Conservation (phyloP, 2,888 invertebrate species). For the Malthinus seriepunctatus region DNA sequence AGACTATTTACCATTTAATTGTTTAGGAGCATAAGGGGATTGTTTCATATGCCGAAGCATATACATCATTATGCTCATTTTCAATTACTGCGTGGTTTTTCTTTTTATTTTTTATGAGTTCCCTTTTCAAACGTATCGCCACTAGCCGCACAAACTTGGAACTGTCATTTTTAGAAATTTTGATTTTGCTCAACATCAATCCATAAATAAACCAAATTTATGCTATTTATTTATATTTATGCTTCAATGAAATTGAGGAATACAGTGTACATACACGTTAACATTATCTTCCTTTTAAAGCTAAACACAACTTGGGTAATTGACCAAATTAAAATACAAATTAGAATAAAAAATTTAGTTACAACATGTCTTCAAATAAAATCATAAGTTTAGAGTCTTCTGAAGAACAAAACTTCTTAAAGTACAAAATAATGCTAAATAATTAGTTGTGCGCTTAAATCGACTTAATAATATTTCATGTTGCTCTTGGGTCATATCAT, state of each 20-base stretch:
- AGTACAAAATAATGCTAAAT: conserved; percentile 1
- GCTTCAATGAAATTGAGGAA: no score
- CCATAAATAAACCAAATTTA: no score
- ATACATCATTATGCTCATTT: conserved; percentile 52
- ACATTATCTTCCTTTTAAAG: no score
- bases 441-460: conserved; percentile 1
- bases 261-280: no score
- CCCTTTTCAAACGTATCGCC: neutral
- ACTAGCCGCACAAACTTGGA: neutral
- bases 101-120: neutral
- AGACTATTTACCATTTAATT: conserved; percentile 30
- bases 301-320: no score
- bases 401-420: neutral
- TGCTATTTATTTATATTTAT: no score
- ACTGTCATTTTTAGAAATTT: no score
- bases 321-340: no score
- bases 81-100: conserved; percentile 16
- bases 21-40: conserved; percentile 38
- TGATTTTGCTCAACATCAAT: no score
- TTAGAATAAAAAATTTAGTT: no score
- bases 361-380: no score
- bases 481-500: neutral
- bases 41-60: conserved; percentile 45
- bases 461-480: neutral
- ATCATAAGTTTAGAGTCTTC: neutral